Percentiles rank a stretch among this genome's conserved stretches.
Evolutionary conservation across 1,140 invertebrate species (phyloP).

Genomic region (Episyrphus balteatus): DNA sequence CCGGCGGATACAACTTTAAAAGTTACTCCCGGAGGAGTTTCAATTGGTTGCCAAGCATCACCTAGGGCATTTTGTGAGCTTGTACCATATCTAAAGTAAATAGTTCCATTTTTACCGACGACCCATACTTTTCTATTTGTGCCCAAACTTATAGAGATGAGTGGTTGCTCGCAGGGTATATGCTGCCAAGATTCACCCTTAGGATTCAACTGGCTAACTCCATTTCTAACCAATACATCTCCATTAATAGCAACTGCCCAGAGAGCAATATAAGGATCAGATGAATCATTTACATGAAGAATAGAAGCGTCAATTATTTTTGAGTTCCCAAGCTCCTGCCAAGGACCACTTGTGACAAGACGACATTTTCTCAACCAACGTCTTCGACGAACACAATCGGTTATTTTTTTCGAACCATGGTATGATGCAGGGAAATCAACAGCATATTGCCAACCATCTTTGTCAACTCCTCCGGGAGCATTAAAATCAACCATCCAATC

Average conservation of each 20-base stretch:
- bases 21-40: conserved; percentile 42
- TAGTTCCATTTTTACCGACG: conserved; percentile 70
- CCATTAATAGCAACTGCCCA: conserved; percentile 76
- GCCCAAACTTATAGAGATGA: conserved; percentile 60
- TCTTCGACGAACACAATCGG: conserved; percentile 75
- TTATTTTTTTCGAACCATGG: conserved; percentile 73
- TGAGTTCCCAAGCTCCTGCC: conserved; percentile 73
- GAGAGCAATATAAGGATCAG: conserved; percentile 42
- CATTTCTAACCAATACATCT: conserved; percentile 67
- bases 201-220: conserved; percentile 57
- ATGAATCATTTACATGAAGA: conserved; percentile 19
- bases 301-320: conserved; percentile 66
- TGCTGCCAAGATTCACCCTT: conserved; percentile 68
- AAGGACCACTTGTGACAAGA: conserved; percentile 72
- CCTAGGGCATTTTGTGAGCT: conserved; percentile 49
- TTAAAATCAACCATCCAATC: conserved; percentile 86
- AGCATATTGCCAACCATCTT: conserved; percentile 89
- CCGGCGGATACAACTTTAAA: conserved; percentile 68
- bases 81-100: conserved; percentile 64
- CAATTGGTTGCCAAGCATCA: conserved; percentile 33
- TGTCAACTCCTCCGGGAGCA: conserved; percentile 76
- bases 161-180: conserved; percentile 60
- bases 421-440: conserved; percentile 80
- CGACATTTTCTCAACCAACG: conserved; percentile 77
- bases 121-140: conserved; percentile 68